Conservation (phyloP, 2,888 invertebrate species). For the Zonitis immaculata region DNA sequence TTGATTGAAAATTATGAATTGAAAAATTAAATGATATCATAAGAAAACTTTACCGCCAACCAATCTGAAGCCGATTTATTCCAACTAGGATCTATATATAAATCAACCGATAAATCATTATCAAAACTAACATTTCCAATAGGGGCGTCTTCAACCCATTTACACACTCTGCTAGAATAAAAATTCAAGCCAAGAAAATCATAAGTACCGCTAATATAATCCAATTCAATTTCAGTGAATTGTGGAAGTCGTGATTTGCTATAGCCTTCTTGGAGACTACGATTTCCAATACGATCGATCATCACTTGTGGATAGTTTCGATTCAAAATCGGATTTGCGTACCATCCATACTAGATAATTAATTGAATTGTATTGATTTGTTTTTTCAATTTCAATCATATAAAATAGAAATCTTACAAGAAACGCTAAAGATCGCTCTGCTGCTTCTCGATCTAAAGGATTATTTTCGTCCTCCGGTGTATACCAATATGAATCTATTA, state of each 20-base stretch:
- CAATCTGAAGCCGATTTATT: slow-evolving; percentile 5
- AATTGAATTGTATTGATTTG: too few species aligned
- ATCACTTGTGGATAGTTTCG: slow-evolving; percentile 53
- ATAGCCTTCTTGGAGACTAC: slow-evolving; percentile 50
- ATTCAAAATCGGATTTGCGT: slow-evolving; percentile 50
- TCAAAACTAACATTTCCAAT: slow-evolving; percentile 27
- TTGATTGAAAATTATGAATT: slow-evolving; percentile 47
- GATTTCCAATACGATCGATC: slow-evolving; percentile 48
- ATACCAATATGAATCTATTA: slow-evolving; percentile 51
- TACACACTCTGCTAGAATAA: slow-evolving; percentile 52
- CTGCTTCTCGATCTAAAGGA: slow-evolving; percentile 50
- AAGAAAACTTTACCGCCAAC: neutral
- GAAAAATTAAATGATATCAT: too few species aligned
- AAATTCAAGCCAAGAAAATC: slow-evolving; percentile 61
- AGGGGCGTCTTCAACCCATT: slow-evolving; percentile 43
- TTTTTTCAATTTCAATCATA: too few species aligned
- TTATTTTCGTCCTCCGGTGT: slow-evolving; percentile 47
- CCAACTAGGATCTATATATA: slow-evolving; percentile 14
- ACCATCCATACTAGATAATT: slow-evolving; percentile 28
- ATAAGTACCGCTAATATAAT: slow-evolving; percentile 46
- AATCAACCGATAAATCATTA: slow-evolving; percentile 9
- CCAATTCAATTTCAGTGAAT: slow-evolving; percentile 50
- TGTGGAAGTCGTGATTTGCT: slow-evolving; percentile 52
- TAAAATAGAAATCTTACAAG: too few species aligned
- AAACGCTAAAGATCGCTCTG: slow-evolving; percentile 45